Base-by-base conservation (phyloP, 2,113 vertebrate genomes). In the Anolis carolinensis region DNA sequence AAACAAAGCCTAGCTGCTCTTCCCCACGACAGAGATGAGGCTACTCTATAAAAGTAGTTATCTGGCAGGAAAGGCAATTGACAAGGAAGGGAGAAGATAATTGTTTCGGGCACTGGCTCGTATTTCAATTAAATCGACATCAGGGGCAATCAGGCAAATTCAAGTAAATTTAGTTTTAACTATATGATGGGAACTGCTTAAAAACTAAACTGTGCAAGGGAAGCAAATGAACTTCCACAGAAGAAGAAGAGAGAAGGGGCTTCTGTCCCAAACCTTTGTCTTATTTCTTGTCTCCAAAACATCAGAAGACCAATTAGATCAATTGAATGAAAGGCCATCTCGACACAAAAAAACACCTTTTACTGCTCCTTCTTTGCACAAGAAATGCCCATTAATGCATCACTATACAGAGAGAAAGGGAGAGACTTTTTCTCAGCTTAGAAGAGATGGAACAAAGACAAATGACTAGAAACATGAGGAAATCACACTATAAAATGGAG, bases 101-200 rank as follows among this genome's bases (percentile, higher is more conserved):
- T 11, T 86, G 67, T 5, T 72, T 87, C 77, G 63, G 79, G 82
- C 83, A 88, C 62, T 82, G 77, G 55, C 44, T 83, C 0, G 79
- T 25, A 90, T 90, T 89, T 91, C 82, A 93, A 73, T 84, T 87
- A 91, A 83, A 71, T 86, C 82, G 52, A 85, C 75, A n/a, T 0
- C 0, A 89, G 87, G 18, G 88, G 39, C 9, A 82, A 91, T 85
- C 82, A 82, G 70, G 84, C 81, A 85, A 85, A 36, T 79, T 25
- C 21, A 7, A 77, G 87, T 87, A 27, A 39, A 85, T 85, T 6
- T 80, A 44, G 86, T 48, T 55, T 72, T 50, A 87, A 76, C 18
- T 79, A 5, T 67, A 55, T 44, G 72, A 75, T 48, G 11, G 65
- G 87, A 74, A 87, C 87, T 55, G 25, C 30, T 30, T 27, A 36